A percentile compares a stretch with the other conserved stretches of the same genome.
phyloP scores from a whole-genome alignment of 2,888 invertebrate species.

The Agrilus mali region DNA sequence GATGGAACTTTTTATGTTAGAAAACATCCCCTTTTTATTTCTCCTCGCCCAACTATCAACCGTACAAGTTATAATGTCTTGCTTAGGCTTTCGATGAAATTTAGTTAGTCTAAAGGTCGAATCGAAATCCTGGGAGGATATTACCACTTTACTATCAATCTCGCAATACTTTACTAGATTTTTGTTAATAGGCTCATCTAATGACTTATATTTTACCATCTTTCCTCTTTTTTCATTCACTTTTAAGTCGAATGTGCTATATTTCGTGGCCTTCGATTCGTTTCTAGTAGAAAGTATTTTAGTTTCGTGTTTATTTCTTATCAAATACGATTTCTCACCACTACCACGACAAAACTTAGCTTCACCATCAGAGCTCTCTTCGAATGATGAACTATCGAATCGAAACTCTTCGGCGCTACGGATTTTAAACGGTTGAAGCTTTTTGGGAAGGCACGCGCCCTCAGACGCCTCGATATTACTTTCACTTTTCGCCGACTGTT shows the following conservation, averaged over 20 bases:
- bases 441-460: conserved; percentile 5
- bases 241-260: conserved; percentile 31
- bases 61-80: conserved; percentile 46
- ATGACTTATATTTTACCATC: conserved; percentile 28
- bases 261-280: conserved; percentile 28
- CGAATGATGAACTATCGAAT: conserved; percentile 20
- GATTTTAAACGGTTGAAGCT: conserved; percentile 21
- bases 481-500: conserved; percentile 1
- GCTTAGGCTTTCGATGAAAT: conserved; percentile 26
- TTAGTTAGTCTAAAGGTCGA: conserved; percentile 25
- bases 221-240: conserved; percentile 21
- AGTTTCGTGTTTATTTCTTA: conserved; percentile 29
- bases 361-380: conserved; percentile 29
- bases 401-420: conserved; percentile 25
- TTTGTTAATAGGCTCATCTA: conserved; percentile 25
- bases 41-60: conserved; percentile 49
- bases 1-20: conserved; percentile 28
- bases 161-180: conserved; percentile 10
- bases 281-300: conserved; percentile 29
- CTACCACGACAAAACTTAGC: conserved; percentile 16
- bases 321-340: conserved; percentile 30
- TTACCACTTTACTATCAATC: conserved; percentile 28
- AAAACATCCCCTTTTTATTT: conserved; percentile 26
- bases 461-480: background rate
- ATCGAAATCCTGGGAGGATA: conserved; percentile 30